Evolutionary conservation across 2,888 invertebrate species (phyloP), one percentile per base, ranked within the genome.

Genomic region (Alentia gelatinosa): DNA sequence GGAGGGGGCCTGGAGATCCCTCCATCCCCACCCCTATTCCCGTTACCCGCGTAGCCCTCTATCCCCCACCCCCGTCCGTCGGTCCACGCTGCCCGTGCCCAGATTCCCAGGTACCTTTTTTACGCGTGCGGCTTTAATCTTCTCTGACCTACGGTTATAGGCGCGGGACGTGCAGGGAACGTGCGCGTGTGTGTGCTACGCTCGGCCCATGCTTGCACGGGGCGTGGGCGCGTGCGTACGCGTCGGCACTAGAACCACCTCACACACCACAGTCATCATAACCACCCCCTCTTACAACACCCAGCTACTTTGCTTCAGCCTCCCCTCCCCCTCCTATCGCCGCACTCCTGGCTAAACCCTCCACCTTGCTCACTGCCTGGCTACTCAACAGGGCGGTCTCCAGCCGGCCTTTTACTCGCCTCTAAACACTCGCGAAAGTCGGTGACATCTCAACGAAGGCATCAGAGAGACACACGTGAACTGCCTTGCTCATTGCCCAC

Each of bases 21-120:
- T 33, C 74, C 30, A 74, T 33, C 74, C 74, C 83, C 83, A 83
- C 83, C 83, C 74, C 35, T 5, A 15, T 30, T 30, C 26, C 86
- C 47, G 19, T 33, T 3, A 15, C 50, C 86, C 35, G 12, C 86
- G 12, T n/a, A 5, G n/a, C 47, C 47, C 50, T 23, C 86, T 0
- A 26, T 30, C 47, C 86, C 47, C 42, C 26, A 3, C 47, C 30
- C 26, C 86, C 40, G 47, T 47, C 42, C 19, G 9, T 33, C 26
- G 86, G 30, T 86, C 47, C 33, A 33, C 50, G 50, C 47, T 86
- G 50, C 30, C 50, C 86, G 86, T 86, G 86, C 86, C 86, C 86
- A 86, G 86, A 86, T 86, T 86, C 86, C 86, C 86, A 86, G 86
- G 86, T 86, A 86, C 86, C 86, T 42, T 86, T 86, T 86, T 86